phyloP scores from a whole-genome alignment of 2,113 vertebrate genomes.

The Oncorhynchus mykiss region DNA sequence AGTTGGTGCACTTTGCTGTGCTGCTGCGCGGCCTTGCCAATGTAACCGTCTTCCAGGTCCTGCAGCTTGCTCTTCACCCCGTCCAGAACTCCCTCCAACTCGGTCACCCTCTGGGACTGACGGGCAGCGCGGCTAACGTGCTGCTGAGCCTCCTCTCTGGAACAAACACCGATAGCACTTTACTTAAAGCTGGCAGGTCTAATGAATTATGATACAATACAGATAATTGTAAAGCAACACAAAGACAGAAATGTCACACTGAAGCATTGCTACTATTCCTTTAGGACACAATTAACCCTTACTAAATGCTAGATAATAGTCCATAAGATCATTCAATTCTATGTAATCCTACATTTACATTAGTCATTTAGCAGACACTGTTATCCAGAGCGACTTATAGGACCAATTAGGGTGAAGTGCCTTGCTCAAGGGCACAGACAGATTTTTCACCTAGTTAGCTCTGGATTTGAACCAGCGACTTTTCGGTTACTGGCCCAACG shows the following conservation, averaged over 20 bases:
- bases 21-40: slow-evolving; percentile 76
- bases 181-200: background rate
- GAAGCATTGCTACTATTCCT: background rate
- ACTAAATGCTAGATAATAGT: background rate
- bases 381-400: too few species aligned
- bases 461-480: too few species aligned
- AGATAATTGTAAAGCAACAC: too few species aligned
- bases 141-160: slow-evolving; percentile 77
- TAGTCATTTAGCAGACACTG: too few species aligned
- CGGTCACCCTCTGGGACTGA: slow-evolving; percentile 75
- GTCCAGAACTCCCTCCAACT: slow-evolving; percentile 81
- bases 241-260: too few species aligned
- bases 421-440: too few species aligned
- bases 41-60: slow-evolving; percentile 83
- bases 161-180: background rate
- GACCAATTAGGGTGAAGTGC: too few species aligned
- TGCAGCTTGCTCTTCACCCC: slow-evolving; percentile 80
- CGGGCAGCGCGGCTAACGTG: slow-evolving; percentile 67
- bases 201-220: too few species aligned
- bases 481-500: too few species aligned
- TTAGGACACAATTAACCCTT: background rate
- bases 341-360: background rate
- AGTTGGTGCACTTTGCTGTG: slow-evolving; percentile 74
- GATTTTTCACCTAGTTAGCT: too few species aligned
- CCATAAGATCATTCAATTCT: background rate